Evolutionary conservation across 2,113 vertebrate species (phyloP), one percentile per base, ranked within the genome.

Genomic region (Erythrocercus mccallii): DNA sequence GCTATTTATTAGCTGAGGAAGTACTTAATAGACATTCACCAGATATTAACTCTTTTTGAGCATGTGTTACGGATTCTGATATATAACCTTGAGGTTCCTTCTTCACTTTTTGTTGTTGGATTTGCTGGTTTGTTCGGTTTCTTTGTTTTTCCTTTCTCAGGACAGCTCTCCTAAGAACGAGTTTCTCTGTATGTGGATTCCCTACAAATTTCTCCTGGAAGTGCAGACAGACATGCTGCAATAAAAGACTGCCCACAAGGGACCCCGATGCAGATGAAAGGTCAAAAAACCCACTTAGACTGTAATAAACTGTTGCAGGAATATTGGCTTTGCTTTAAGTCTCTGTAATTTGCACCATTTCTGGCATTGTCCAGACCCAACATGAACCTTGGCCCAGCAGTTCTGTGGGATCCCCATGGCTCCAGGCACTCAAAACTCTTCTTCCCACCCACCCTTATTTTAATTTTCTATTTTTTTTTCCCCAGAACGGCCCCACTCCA

Each of bases 1-100:
- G 90, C 91, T 95, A 91, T 94, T 97, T 96, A 96, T 97, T 97
- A 94, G 90, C 83, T 38, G 50, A 69, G 62, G 90, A 93, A 95
- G 90, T 60, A 88, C 47, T 89, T 97, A 97, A 97, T 87, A 94
- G 95, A 94, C 50, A 78, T 82, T 86, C 92, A 93, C 42, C 73
- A 90, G 57, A 91, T 92, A 95, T 65, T 92, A 94, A 87, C 87
- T 70, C 94, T 85, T 90, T 94, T 68, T 56, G 53, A 95, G 80
- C 56, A 61, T 11, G 42, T 44, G 30, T 47, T 69, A 44, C 51
- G 62, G 35, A 56, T 86, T 85, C 76, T 70, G 24, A 12, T 76
- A 54, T 64, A 80, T 64, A 72, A 86, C 70, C 76, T 77, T 66
- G 64, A 87, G 50, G 24, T 17, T 31, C 37, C 37, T 6, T 4